phyloP scores from a whole-genome alignment of 2,113 vertebrate genomes.

The Thamnaconus septentrionalis region DNA sequence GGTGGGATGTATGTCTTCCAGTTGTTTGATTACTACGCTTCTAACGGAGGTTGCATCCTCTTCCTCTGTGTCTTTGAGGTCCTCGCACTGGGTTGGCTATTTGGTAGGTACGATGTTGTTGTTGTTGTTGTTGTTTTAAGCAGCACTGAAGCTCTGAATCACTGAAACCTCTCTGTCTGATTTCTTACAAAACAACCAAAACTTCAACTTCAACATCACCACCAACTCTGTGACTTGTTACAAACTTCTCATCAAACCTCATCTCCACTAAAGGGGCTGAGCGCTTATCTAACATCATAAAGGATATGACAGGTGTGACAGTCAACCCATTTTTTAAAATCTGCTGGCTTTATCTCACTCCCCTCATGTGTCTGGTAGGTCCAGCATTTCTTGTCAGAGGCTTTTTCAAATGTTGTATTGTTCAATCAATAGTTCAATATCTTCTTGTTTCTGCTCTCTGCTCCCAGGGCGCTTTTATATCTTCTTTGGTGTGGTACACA shows the following conservation, averaged over 20 bases:
- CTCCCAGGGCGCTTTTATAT: conserved; percentile 61
- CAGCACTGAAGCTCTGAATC: not conserved
- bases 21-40: conserved; percentile 78
- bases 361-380: conserved; percentile 71
- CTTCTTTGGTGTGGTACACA: conserved; percentile 65
- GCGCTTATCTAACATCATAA: conserved; percentile 56
- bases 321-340: conserved; percentile 67
- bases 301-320: conserved; percentile 70
- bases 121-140: not conserved
- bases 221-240: not conserved
- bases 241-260: not conserved
- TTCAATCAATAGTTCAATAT: not conserved
- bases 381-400: fast-evolving
- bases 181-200: not conserved
- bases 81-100: conserved; percentile 71
- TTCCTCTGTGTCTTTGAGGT: conserved; percentile 71
- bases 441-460: not conserved
- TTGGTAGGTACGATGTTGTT: conserved; percentile 54
- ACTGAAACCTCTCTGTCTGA: not conserved
- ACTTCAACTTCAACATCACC: not conserved
- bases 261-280: conserved; percentile 58
- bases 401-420: not conserved
- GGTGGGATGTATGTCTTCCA: conserved; percentile 78
- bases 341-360: conserved; percentile 77
- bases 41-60: conserved; percentile 74